A percentile compares a stretch with the other conserved stretches of the same genome.
Evolutionary conservation across 1,140 invertebrate genomes (phyloP).

Genomic region (Drosophila burlai): DNA sequence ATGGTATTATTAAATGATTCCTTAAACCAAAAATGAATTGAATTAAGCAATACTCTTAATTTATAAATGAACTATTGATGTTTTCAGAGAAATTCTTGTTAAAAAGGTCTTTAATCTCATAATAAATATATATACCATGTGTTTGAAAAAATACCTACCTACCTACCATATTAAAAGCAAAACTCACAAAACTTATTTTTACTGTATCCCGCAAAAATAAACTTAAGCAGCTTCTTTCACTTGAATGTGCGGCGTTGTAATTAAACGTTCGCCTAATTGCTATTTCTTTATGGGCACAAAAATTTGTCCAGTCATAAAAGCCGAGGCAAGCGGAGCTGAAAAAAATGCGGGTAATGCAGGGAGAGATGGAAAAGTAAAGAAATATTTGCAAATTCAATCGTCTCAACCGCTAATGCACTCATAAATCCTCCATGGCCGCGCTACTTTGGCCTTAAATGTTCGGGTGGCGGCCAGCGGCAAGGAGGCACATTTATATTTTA

Average conservation of each 20-base stretch:
- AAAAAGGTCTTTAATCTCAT: not conserved
- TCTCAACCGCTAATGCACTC: conserved; percentile 65
- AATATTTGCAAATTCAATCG: conserved; percentile 63
- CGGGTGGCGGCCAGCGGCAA: conserved; percentile 28
- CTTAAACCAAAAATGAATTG: not conserved
- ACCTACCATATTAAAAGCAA: too few relatives aligned
- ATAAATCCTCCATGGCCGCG: conserved; percentile 51
- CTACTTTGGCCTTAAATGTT: conserved; percentile 28
- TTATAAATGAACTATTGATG: not conserved
- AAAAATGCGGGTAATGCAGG: conserved; percentile 25
- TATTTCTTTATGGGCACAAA: conserved; percentile 60
- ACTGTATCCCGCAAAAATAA: conserved; percentile 7
- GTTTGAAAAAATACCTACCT: not conserved
- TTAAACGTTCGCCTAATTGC: conserved; percentile 74
- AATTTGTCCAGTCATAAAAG: conserved; percentile 74
- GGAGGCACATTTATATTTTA: conserved; percentile 43
- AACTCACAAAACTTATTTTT: not conserved
- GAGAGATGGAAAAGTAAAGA: conserved; percentile 9
- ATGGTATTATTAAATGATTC: not conserved
- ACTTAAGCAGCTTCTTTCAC: conserved; percentile 33
- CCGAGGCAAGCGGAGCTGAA: conserved; percentile 1
- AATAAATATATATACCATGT: not conserved
- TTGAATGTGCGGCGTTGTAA: conserved; percentile 38
- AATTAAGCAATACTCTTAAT: too few relatives aligned
- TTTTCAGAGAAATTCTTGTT: not conserved